Percentiles rank a stretch among this genome's conserved stretches.
These are phyloP conservation scores for Gouania willdenowi DNA, from an alignment of 2,797 vertebrate species.

Conservation along the genomic window DNA sequence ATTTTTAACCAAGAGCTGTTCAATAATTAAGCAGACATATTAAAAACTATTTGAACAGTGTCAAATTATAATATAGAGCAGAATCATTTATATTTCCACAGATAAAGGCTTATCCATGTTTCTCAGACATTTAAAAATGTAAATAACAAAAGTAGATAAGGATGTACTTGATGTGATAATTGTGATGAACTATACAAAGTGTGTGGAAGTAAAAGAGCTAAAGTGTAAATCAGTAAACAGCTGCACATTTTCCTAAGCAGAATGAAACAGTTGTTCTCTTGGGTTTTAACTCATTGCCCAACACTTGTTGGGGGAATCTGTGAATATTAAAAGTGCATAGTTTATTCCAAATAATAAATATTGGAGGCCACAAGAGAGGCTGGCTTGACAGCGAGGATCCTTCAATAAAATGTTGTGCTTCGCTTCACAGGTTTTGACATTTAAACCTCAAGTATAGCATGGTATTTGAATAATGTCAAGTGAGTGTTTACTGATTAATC, in stretches of 20 bases:
- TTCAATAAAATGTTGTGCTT: slow-evolving; percentile 35
- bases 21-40: no score
- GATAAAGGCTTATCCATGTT: no score
- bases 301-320: no score
- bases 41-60: no score
- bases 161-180: slow-evolving; percentile 15
- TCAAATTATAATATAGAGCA: no score
- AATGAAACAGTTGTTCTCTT: slow-evolving; percentile 3
- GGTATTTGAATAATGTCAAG: slow-evolving; percentile 50
- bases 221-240: slow-evolving; percentile 10
- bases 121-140: no score
- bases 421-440: slow-evolving; percentile 46
- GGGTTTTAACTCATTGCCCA: no score
- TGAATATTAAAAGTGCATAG: slow-evolving; percentile 37
- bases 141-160: slow-evolving; percentile 18
- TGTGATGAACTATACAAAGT: slow-evolving; percentile 4
- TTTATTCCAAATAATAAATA: slow-evolving; percentile 24
- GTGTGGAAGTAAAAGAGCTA: not conserved
- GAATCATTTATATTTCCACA: no score
- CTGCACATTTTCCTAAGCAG: not conserved
- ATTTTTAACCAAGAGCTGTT: no score
- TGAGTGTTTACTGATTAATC: slow-evolving; percentile 34
- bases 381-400: slow-evolving; percentile 15
- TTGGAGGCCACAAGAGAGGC: slow-evolving; percentile 10
- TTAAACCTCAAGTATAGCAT: slow-evolving; percentile 49